Base-by-base conservation (phyloP, 2,113 vertebrate genomes). In the Stigmatopora nigra region DNA sequence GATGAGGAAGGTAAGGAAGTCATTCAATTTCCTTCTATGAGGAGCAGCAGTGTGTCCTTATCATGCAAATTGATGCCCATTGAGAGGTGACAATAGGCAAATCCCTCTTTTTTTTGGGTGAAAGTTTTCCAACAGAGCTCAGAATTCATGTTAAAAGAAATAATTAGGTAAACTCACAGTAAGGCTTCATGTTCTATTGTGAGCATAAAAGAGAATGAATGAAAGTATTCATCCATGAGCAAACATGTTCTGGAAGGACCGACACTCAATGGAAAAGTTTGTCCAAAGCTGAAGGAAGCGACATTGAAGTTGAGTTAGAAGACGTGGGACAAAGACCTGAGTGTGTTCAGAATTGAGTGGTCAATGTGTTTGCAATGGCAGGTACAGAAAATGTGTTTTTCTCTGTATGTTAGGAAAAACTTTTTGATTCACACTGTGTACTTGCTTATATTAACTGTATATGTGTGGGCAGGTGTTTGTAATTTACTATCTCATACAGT, bases 1-100 rank as follows among this genome's bases (percentile, higher is more conserved):
- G 84, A 61, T 81, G 80, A 80, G 71, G 76, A 89, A 87, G 89
- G 89, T 90, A 88, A 82, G 80, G 51, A 19, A 41, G 62, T 66
- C 56, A 67, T 65, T 2, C 36, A 52, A 13, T 64, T 10, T 25
- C 38, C 25, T 45, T 7, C 49, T 41, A 47, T 17, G 5, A 35
- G 52, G 52, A 69, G 19, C 48, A 41, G 4, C 63, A 22, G 31
- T 20, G 35, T 44, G 48, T 55, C 14, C 5, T 60, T 51, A 7
- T 57, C 20, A 38, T 64, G 45, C 16, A 31, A 58, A 67, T 4
- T 56, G 13, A 63, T 19, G 41, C 53, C 25, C 38, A 64, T 3
- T 20, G 10, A 16, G n/a, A 63, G 13, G 60, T 31, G 45, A 48
- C 35, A 68, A 17, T 0, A 60, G 8, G 41, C 3, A 8, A 35